A percentile compares a stretch with the other conserved stretches of the same genome.
phyloP scores from a whole-genome alignment of 2,888 invertebrate genomes.

The Cepaea hortensis region DNA sequence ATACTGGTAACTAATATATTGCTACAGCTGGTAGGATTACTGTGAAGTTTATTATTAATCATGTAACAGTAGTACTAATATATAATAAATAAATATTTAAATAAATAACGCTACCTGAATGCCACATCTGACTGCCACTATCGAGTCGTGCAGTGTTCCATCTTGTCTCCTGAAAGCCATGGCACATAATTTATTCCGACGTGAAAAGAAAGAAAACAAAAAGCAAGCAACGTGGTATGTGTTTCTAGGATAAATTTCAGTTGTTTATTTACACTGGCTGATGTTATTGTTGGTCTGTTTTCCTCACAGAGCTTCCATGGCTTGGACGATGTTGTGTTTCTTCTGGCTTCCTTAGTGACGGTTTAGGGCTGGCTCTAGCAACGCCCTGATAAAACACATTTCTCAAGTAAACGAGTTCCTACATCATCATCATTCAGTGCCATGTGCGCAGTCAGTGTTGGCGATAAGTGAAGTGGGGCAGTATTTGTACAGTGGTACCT shows the following conservation, averaged over 20 bases:
- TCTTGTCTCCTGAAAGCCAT: constrained; percentile 39
- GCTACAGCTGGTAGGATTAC: background rate
- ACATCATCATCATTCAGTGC: background rate
- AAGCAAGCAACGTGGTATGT: background rate
- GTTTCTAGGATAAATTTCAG: background rate
- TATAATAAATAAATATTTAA: background rate
- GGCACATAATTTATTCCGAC: background rate
- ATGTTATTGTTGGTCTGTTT: background rate
- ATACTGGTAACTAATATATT: background rate
- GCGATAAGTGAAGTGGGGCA: background rate
- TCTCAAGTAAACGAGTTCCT: background rate
- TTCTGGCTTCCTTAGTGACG: constrained; percentile 51
- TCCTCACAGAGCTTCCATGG: background rate
- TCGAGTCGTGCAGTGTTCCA: background rate
- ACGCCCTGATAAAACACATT: constrained; percentile 13
- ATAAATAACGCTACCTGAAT: constrained; percentile 14
- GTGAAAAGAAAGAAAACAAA: background rate
- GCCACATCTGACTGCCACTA: constrained; percentile 31
- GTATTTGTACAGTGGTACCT: background rate
- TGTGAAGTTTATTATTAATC: background rate
- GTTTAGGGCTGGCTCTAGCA: constrained; percentile 42
- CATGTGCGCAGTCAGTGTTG: background rate
- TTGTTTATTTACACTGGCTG: background rate
- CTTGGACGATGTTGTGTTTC: background rate
- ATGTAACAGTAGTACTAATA: background rate